Evolutionary conservation across 2,888 invertebrate species (phyloP), one percentile per base, ranked within the genome.

Genomic region (Eupithecia pulchellata): DNA sequence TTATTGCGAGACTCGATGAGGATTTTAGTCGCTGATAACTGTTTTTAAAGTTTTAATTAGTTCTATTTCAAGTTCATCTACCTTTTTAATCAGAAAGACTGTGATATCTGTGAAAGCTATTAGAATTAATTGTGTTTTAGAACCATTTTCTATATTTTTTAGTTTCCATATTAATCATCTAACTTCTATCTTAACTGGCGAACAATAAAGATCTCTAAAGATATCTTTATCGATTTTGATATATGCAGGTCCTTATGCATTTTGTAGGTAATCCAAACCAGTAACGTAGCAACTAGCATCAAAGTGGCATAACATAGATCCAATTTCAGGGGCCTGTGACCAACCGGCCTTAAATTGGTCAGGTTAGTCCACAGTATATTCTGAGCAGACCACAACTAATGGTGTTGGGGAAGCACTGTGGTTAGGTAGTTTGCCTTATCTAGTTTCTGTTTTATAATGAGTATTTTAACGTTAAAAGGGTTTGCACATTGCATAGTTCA

Each of bases 321-420:
- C 66, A 62, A 70, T 70, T 66, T 42, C 32, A 57, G 55, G 20
- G 57, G 25, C 9, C 27, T 60, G 62, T 62, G 20, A 36, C 62
- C 62, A 62, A 36, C 62, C 62, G 62, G 62, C 36, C 36, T 62
- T 36, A 62, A 30, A 62, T 34, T 32, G 71, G 74, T 36, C 62
- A 36, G 69, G 61, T 34, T 13, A 29, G 55, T 55, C 57, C 62
- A 73, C 76, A 71, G 77, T 79, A 77, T 78, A 71, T 68, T 73
- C 73, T 75, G 78, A 78, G 76, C 78, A 76, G 74, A 80, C 82
- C 83, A 66, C 82, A 81, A 83, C 78, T 80, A 82, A 83, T 64
- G 60, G 58, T 34, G 25, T 30, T 36, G 14, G 36, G 34, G 60
- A 25, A 20, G 11, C 32, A 68, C 25, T 34, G 55, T 17, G 52